Percentiles rank a stretch among this genome's conserved stretches.
phyloP scores from a whole-genome alignment of 2,113 vertebrate genomes.

The Athene cunicularia region DNA sequence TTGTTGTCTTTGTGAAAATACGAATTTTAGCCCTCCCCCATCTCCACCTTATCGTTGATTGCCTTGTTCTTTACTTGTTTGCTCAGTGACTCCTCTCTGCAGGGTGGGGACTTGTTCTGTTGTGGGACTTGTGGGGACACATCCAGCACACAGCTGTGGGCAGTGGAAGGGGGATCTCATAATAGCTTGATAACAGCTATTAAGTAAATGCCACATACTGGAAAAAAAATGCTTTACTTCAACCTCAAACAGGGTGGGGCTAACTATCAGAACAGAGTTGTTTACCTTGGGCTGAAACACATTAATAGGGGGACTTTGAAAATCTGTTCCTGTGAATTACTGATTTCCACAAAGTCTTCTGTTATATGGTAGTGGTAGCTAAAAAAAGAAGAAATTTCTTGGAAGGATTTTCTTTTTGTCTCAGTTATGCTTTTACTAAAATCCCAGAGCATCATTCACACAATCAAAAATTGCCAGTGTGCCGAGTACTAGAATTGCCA shows the following conservation, averaged over 20 bases:
- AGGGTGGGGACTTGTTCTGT: background rate
- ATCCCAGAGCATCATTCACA: constrained; percentile 7
- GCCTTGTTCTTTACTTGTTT: background rate
- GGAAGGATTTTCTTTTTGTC: constrained; percentile 23
- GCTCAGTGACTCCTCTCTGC: background rate
- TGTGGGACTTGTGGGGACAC: background rate
- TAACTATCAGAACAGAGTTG: constrained; percentile 4
- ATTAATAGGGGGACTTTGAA: background rate
- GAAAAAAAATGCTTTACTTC: background rate
- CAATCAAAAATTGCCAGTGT: background rate
- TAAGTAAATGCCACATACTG: constrained; percentile 30
- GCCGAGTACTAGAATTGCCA: background rate
- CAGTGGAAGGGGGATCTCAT: background rate
- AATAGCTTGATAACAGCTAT: constrained; percentile 45
- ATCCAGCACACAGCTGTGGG: background rate
- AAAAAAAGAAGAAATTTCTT: constrained; percentile 9
- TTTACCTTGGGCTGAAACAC: constrained; percentile 10
- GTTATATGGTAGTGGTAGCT: background rate
- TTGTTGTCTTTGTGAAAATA: background rate
- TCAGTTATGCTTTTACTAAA: background rate
- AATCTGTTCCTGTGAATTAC: background rate
- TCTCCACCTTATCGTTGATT: background rate
- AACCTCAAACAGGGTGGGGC: constrained; percentile 35
- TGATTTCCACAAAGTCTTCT: background rate
- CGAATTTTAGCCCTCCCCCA: background rate